Base-by-base conservation (phyloP, 1,140 invertebrate species). In the Amyelois transitella region DNA sequence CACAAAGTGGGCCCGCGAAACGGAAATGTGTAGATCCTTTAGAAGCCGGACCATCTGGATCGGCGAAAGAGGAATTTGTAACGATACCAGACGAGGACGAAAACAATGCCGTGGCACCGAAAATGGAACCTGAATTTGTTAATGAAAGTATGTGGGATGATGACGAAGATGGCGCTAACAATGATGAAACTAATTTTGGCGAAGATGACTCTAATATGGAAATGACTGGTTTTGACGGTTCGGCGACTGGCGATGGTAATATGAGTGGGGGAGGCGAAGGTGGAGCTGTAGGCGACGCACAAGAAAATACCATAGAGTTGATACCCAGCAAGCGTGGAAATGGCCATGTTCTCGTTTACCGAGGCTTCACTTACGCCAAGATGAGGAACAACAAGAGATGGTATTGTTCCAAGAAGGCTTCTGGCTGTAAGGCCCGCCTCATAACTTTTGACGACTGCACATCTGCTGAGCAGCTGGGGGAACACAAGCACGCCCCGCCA, bases 211-310 rank as follows among this genome's bases (percentile, higher is more conserved):
- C 87, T 18, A 89, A 89, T 79, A 86, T 89, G 81, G 88, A 89
- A 80, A 89, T 89, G 88, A 77, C 86, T 78, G 88, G 88, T 89
- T 89, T 89, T 76, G 88, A 89, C 77, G 86, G 88, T 53, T 88
- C 87, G 32, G 66, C 86, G 32, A 86, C 86, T 62, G 86, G 88
- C 43, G 88, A 89, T 77, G 86, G 86, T 57, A 88, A 85, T 71
- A 72, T 89, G 58, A 80, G 84, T 77, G 85, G 79, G 64, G 74
- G 77, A 53, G 86, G 82, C 45, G 88, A 89, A 82, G 87, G 88
- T 51, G 88, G 88, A 43, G 87, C 88, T 69, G 87, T 89, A 62
- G 88, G 88, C 62, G 88, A 89, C 72, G 88, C 88, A 81, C 88
- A 89, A 89, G 88, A 64, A 38, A 43, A 48, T 12, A n/a, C n/a